Base-by-base conservation (phyloP, 2,888 invertebrate genomes). In the Erpobdella octoculata region DNA sequence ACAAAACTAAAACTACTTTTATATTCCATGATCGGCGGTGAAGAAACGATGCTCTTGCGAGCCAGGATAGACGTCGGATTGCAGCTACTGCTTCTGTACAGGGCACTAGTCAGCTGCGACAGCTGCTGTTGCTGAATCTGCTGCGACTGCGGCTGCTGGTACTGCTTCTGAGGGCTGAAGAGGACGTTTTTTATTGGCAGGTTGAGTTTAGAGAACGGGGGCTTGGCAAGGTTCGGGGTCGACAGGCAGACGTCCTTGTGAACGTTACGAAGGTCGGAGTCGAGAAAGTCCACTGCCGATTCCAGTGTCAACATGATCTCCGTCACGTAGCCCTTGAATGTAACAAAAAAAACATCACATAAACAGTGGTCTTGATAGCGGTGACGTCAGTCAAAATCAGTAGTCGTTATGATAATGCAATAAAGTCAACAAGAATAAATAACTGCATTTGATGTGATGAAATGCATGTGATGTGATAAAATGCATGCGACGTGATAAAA, bases 251-350 rank as follows among this genome's bases (percentile, higher is more conserved):
- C 91, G 80, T 95, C 95, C 78, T 92, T 89, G 78, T 79, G 78
- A 92, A 93, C 85, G 0, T 94, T 93, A 9, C 93, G 86, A 74
- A 85, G 81, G 74, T 94, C 82, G n/a, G 80, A 76, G 73, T 81
- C 81, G 21, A 96, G 86, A 8, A 93, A 92, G 83, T 95, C 95
- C 0, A 96, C 93, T 0, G 93, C 92, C 0, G 95, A 91, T 84
- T 96, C 95, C 4, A 97, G 85, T 0, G 97, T 98, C 53, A 98
- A 86, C 75, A 99, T 87, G 15, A 99, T 86, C 82, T 98, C 97
- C 0, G 96, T 97, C 2, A 99, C 97, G 84, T 98, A 99, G 73
- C 97, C 96, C 86, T 87, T 78, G 65, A 80, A 73, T 41, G 46
- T 41, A 41, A 15, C 12, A 15, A 15, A 41, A 41, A 41, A 41